A percentile compares a stretch with the other conserved stretches of the same genome.
Evolutionary conservation across 92 coral and sea anemone genomes (phyloP).

Genomic region (Blastomussa wellsi): DNA sequence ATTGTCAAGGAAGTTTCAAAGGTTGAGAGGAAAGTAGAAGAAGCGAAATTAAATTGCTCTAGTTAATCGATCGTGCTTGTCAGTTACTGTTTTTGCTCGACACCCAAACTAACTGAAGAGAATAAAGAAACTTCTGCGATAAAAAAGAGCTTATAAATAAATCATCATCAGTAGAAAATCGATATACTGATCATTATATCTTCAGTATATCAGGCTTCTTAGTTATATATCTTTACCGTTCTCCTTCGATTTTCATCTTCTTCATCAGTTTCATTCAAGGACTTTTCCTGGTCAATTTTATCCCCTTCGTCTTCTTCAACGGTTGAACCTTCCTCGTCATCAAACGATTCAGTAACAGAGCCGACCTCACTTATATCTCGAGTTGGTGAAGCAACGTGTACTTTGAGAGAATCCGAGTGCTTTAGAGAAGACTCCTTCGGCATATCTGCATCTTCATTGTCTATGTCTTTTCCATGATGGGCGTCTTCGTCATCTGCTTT

Average conservation of each 20-base stretch:
- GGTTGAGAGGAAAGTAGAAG: too few relatives aligned
- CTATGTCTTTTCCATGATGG: neutral
- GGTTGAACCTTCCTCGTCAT: neutral
- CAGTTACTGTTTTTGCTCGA: too few relatives aligned
- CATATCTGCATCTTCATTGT: neutral
- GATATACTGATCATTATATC: neutral
- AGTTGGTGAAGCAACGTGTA: slow-evolving; percentile 29
- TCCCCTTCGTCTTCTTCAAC: neutral
- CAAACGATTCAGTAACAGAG: slow-evolving; percentile 18
- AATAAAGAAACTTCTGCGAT: neutral
- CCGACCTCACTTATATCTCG: slow-evolving; percentile 6
- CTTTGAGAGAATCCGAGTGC: slow-evolving; percentile 30
- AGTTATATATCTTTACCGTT: slow-evolving; percentile 3
- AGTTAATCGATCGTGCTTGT: too few relatives aligned
- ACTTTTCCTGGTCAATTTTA: neutral
- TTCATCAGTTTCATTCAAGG: neutral
- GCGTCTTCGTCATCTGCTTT: slow-evolving; percentile 3
- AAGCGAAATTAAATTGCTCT: too few relatives aligned
- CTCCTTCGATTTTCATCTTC: neutral
- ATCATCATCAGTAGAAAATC: neutral
- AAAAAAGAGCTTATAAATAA: neutral
- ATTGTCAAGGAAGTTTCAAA: too few relatives aligned
- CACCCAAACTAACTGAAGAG: neutral
- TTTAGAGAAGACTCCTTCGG: neutral
- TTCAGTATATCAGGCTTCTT: neutral